phyloP scores from a whole-genome alignment of 2,888 invertebrate genomes.

The Acanthosepion lycidas region DNA sequence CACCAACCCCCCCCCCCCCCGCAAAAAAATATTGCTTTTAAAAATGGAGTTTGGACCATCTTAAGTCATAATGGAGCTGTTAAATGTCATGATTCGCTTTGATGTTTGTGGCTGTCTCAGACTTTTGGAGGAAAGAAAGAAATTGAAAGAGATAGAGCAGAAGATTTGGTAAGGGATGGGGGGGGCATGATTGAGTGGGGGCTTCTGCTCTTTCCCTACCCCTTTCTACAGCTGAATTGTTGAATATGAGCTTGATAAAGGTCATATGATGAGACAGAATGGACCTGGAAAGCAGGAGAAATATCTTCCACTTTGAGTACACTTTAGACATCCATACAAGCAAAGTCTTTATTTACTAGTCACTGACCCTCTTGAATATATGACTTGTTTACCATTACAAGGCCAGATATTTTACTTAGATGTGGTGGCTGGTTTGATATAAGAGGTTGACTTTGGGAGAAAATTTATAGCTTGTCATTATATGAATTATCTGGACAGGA shows the following conservation, averaged over 20 bases:
- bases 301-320: neutral
- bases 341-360: neutral
- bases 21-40: too few species aligned
- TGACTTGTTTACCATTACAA: neutral
- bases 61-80: neutral
- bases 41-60: neutral
- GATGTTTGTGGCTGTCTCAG: too few species aligned
- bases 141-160: neutral
- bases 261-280: neutral
- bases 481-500: neutral
- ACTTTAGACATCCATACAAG: neutral
- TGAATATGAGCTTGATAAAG: neutral
- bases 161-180: neutral
- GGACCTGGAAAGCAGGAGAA: neutral
- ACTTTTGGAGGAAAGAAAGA: too few species aligned
- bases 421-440: neutral
- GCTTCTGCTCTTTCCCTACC: too few species aligned
- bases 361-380: neutral
- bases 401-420: too few species aligned
- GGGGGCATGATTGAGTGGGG: neutral
- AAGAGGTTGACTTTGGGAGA: neutral
- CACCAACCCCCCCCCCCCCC: too few species aligned
- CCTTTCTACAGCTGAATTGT: neutral
- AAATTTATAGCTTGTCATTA: neutral
- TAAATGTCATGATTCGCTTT: constrained; percentile 13